Evolutionary conservation across 2,888 invertebrate genomes (phyloP), one percentile per base, ranked within the genome.

Genomic region (Pachymerium ferrugineum): DNA sequence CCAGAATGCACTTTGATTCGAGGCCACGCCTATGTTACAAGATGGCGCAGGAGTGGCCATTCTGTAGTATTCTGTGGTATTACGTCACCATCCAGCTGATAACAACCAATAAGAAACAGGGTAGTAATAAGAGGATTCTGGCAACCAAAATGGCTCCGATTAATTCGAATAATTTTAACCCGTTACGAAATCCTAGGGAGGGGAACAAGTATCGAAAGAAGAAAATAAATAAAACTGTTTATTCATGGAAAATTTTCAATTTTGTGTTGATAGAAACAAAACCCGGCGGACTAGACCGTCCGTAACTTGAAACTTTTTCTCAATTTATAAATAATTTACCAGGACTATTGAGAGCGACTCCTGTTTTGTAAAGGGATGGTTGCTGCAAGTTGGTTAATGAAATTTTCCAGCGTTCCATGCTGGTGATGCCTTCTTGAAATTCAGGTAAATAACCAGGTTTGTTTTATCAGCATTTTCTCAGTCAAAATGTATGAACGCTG

Each of bases 331-430:
- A 16, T 47, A n/a, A 5, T 19, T 47, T 47, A 47, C 47, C 47
- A 47, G 47, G 47, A 47, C 47, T 22, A 47, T n/a, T 47, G 47
- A 47, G 47, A 47, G 47, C 47, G 47, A 47, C 47, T 47, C 47
- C 47, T 47, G 22, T 22, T 47, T 47, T 47, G 47, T 47, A 47
- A 22, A 47, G 47, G 47, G 47, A 47, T 47, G 47, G 47, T 47
- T 47, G 47, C 47, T 3, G 47, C 47, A 47, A 47, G 47, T 47
- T 47, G 47, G 22, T 16, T 47, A 47, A 47, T 47, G 47, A 47
- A 47, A 47, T 47, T 47, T 47, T 47, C 47, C 47, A 47, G 47
- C 47, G 47, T 47, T n/a, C n/a, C n/a, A n/a, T n/a, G n/a, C n/a
- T n/a, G n/a, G n/a, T 47, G 47, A 47, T 47, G 47, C 22, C 22